These are phyloP conservation scores for Salmo trutta DNA, from an alignment of 2,797 vertebrate species.

Conservation along the genomic window DNA sequence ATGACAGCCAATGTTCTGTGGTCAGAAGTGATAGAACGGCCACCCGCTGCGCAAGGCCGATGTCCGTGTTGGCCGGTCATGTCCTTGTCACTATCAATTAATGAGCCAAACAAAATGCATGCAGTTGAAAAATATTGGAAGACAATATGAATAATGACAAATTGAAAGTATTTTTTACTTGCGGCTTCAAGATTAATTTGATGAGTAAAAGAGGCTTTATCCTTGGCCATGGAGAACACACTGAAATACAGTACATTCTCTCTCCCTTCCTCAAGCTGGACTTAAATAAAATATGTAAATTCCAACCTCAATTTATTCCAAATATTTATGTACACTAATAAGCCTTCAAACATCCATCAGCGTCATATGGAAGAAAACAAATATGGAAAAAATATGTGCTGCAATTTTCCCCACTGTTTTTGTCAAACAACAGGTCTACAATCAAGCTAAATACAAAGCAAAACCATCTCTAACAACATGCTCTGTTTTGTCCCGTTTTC, in stretches of 20 bases:
- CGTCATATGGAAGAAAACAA: slow-evolving; percentile 44
- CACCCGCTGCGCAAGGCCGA: too few species aligned
- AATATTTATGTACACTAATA: slow-evolving; percentile 62
- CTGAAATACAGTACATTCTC: slow-evolving; percentile 52
- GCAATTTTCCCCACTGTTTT: background rate
- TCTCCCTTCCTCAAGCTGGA: slow-evolving; percentile 33
- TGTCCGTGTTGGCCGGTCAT: too few species aligned
- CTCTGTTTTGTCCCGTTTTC: background rate
- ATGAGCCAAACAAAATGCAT: too few species aligned
- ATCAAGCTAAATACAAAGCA: slow-evolving; percentile 43
- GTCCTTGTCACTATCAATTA: too few species aligned
- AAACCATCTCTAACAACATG: background rate
- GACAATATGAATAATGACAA: background rate
- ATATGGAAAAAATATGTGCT: slow-evolving; percentile 37
- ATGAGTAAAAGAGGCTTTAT: slow-evolving; percentile 31
- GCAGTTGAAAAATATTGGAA: background rate
- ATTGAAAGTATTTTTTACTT: background rate
- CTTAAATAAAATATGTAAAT: slow-evolving; percentile 47
- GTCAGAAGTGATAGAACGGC: too few species aligned
- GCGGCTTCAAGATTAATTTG: background rate
- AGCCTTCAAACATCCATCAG: slow-evolving; percentile 55
- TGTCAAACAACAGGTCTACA: slow-evolving; percentile 39
- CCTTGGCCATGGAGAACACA: slow-evolving; percentile 42
- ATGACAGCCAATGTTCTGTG: too few species aligned
- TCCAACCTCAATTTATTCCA: slow-evolving; percentile 65